phyloP scores from a whole-genome alignment of 1,140 invertebrate species.

The Tribolium castaneum region DNA sequence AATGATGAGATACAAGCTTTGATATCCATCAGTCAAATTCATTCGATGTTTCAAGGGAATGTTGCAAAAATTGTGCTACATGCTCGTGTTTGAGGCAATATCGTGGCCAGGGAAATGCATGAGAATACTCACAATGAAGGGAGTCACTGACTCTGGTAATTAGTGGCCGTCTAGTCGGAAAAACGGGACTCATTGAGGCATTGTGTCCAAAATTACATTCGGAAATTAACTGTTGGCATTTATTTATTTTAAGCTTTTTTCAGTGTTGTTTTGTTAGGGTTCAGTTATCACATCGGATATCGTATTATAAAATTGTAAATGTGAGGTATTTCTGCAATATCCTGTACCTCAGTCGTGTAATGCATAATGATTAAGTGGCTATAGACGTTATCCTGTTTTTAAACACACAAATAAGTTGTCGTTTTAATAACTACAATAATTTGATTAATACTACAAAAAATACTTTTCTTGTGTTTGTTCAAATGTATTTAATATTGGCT shows the following conservation, averaged over 20 bases:
- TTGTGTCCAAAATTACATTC: too few relatives aligned
- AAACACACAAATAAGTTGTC: neutral
- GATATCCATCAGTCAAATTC: slow-evolving; percentile 10
- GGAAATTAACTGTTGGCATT: neutral
- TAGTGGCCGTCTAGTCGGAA: slow-evolving; percentile 16
- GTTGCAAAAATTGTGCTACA: slow-evolving; percentile 20
- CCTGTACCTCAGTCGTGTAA: neutral
- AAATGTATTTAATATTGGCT: neutral
- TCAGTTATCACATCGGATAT: neutral
- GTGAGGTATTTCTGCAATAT: slow-evolving; percentile 14
- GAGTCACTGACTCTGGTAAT: neutral
- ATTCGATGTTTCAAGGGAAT: slow-evolving; percentile 12
- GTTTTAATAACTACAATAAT: neutral
- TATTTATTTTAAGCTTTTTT: neutral
- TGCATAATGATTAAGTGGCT: slow-evolving; percentile 14
- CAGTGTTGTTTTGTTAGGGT: neutral
- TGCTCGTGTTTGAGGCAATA: neutral
- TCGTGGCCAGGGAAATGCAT: slow-evolving; percentile 3
- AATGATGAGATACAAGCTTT: slow-evolving; percentile 7
- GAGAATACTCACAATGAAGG: slow-evolving; percentile 13
- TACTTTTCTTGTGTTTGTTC: neutral
- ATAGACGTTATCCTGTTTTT: neutral
- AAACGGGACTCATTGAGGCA: neutral
- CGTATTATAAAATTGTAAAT: neutral
- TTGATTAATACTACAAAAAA: too few relatives aligned